Evolutionary conservation across 2,113 vertebrate genomes (phyloP).

Genomic region (Notiomystis cincta): DNA sequence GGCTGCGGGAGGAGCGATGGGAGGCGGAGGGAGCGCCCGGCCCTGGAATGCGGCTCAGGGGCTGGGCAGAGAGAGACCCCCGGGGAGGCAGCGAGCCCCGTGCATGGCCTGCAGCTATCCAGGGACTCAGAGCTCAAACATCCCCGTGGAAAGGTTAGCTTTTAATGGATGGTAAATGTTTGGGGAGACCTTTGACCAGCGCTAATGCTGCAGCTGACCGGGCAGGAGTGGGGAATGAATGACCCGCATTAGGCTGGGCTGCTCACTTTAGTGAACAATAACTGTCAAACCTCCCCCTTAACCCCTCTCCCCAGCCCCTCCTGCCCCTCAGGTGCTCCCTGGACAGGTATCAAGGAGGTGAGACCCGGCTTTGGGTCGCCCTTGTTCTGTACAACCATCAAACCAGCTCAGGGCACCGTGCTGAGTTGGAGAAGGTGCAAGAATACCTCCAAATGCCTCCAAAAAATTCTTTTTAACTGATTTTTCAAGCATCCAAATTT

Average conservation of each 20-base stretch:
- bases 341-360: neutral
- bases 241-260: conserved; percentile 35
- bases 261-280: conserved; percentile 10
- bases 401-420: neutral
- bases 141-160: conserved; percentile 45
- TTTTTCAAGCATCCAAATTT: neutral
- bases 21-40: neutral
- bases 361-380: neutral
- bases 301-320: neutral
- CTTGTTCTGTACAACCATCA: neutral
- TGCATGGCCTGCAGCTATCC: conserved; percentile 34
- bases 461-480: neutral
- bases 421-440: neutral
- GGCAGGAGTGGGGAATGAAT: neutral
- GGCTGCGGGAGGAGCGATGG: neutral
- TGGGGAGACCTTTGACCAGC: conserved; percentile 68
- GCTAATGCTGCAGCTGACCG: conserved; percentile 55
- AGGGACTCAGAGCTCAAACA: conserved; percentile 8
- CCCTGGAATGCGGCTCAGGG: conserved; percentile 29
- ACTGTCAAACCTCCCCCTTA: neutral
- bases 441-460: neutral
- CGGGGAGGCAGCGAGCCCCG: neutral
- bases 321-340: neutral
- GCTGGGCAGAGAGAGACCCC: conserved; percentile 1
- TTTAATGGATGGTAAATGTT: conserved; percentile 69